Percentiles rank a stretch among this genome's conserved stretches.
Evolutionary conservation across 2,113 vertebrate genomes (phyloP).

Genomic region (Sinocyclocheilus anshuiensis): DNA sequence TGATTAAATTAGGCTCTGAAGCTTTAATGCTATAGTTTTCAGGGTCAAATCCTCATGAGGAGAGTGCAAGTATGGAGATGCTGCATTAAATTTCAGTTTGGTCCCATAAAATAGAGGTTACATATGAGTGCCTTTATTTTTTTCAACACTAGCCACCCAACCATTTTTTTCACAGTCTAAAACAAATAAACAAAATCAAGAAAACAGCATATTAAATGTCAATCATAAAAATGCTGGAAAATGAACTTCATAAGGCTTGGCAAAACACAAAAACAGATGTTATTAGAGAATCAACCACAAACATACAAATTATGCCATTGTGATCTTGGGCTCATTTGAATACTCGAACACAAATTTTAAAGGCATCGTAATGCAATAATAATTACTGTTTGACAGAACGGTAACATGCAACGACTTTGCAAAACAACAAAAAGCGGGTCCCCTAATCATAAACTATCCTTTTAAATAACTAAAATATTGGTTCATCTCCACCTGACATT

Average conservation of each 20-base stretch:
- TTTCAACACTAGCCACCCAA: constrained; percentile 35
- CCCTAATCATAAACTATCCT: not conserved
- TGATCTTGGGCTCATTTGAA: constrained; percentile 8
- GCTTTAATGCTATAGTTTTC: constrained; percentile 13
- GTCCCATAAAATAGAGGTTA: constrained; percentile 39
- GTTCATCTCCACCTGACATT: not conserved
- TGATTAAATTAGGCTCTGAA: not conserved
- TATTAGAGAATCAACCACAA: constrained; percentile 8
- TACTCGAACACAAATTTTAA: constrained; percentile 11
- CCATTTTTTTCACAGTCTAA: constrained; percentile 56
- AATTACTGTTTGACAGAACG: constrained; percentile 42
- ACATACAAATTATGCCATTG: not conserved
- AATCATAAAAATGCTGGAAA: constrained; percentile 44
- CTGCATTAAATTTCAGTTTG: constrained; percentile 23
- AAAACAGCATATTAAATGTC: constrained; percentile 36
- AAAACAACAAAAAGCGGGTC: constrained; percentile 29
- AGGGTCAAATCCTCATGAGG: not conserved
- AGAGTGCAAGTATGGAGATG: constrained; percentile 1
- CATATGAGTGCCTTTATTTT: constrained; percentile 51
- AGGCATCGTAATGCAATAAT: constrained; percentile 33
- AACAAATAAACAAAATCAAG: constrained; percentile 27
- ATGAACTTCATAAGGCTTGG: constrained; percentile 34
- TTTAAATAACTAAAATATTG: not conserved
- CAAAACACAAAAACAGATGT: constrained; percentile 26
- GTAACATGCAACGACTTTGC: constrained; percentile 47